Conservation (phyloP, 1,140 invertebrate species). For the Drosophila prosaltans region DNA sequence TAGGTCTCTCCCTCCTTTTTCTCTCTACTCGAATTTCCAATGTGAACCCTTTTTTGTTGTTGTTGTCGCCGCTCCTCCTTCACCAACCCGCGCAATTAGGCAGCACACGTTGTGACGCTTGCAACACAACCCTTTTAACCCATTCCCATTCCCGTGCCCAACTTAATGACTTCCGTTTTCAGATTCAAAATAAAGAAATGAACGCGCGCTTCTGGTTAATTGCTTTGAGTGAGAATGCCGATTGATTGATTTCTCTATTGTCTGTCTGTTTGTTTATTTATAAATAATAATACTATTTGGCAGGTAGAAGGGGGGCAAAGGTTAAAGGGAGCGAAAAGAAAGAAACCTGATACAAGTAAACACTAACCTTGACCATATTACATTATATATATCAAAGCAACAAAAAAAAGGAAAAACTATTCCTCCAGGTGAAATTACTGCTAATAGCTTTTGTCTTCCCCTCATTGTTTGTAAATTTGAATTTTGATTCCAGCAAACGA, state of each 20-base stretch:
- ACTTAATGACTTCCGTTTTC: conserved; percentile 69
- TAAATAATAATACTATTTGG: conserved; percentile 66
- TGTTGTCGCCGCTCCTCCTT: background rate
- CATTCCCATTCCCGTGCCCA: conserved; percentile 16
- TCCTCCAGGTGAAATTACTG: conserved; percentile 19
- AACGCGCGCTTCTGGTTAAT: conserved; percentile 46
- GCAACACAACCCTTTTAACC: conserved; percentile 56
- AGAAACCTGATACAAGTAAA: conserved; percentile 32
- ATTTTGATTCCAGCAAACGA: conserved; percentile 40
- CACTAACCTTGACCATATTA: conserved; percentile 20
- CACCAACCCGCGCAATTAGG: conserved; percentile 54
- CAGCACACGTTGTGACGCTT: conserved; percentile 43
- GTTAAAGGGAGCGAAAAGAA: conserved; percentile 27
- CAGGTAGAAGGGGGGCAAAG: conserved; percentile 33
- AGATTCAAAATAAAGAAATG: background rate
- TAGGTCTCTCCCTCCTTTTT: background rate
- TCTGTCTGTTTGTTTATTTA: conserved; percentile 56
- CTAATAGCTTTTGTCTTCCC: conserved; percentile 8
- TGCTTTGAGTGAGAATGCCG: conserved; percentile 45
- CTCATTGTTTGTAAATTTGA: conserved; percentile 51
- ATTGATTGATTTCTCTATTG: conserved; percentile 66
- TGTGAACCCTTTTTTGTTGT: conserved; percentile 6
- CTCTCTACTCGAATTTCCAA: conserved; percentile 5
- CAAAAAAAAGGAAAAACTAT: background rate
- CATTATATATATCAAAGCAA: conserved; percentile 24